phyloP scores from a whole-genome alignment of 2,797 vertebrate species.

The Choloepus didactylus region DNA sequence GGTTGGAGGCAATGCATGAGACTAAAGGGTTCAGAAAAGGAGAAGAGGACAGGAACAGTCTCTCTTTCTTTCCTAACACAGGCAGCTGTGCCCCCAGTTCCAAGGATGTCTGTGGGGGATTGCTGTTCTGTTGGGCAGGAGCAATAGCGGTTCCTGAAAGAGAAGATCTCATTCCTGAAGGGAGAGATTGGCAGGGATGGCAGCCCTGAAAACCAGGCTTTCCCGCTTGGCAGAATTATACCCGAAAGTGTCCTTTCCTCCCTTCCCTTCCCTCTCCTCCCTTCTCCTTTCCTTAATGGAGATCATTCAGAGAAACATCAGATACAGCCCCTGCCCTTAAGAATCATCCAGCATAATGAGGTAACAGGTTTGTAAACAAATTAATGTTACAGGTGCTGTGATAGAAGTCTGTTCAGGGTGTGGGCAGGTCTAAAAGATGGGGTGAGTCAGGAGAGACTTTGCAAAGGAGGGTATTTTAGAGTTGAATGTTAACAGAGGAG shows the following conservation, averaged over 20 bases:
- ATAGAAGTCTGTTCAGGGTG: neutral
- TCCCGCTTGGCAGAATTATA: neutral
- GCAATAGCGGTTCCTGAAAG: slow-evolving; percentile 25
- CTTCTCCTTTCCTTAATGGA: neutral
- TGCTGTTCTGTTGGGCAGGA: neutral
- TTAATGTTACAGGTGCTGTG: neutral
- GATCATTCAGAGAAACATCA: slow-evolving; percentile 21
- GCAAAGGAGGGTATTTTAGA: slow-evolving; percentile 45
- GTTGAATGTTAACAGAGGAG: slow-evolving; percentile 6
- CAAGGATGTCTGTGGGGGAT: neutral
- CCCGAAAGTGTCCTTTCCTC: neutral
- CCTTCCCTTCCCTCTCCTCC: neutral
- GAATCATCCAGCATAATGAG: neutral
- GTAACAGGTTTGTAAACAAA: slow-evolving; percentile 30
- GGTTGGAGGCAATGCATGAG: neutral
- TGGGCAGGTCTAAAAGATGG: neutral
- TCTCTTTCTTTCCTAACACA: neutral
- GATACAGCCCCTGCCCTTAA: neutral
- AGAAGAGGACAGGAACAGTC: neutral
- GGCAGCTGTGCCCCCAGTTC: neutral
- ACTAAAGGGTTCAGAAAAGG: slow-evolving; percentile 5
- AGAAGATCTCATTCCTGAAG: neutral
- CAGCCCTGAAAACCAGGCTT: neutral
- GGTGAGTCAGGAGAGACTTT: slow-evolving; percentile 23
- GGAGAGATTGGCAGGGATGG: neutral